These are phyloP conservation scores for Trachythela sp. DNA, from an alignment of 64 coral and sea anemone species.

Conservation along the genomic window DNA sequence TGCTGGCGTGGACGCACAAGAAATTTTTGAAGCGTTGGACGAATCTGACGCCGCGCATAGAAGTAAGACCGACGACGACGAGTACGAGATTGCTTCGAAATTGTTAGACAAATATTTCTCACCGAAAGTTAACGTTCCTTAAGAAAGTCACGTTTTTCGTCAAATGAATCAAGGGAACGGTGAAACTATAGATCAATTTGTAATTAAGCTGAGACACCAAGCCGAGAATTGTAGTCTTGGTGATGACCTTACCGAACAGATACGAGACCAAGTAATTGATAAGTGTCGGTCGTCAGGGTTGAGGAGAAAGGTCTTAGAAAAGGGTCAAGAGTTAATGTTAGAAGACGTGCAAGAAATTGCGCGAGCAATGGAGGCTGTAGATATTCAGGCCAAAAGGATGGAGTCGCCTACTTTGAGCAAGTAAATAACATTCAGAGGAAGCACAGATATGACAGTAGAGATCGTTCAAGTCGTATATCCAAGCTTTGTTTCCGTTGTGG, in stretches of 20 bases:
- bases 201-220: neutral
- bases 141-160: too few relatives aligned
- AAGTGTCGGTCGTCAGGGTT: slow-evolving; percentile 24
- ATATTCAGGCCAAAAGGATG: slow-evolving; percentile 1
- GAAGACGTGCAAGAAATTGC: neutral
- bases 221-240: slow-evolving; percentile 16
- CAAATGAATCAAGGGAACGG: too few relatives aligned
- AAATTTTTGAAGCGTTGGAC: too few relatives aligned
- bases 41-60: too few relatives aligned
- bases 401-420: neutral
- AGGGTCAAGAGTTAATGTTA: slow-evolving; percentile 6
- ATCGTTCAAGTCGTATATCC: neutral
- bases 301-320: slow-evolving; percentile 41
- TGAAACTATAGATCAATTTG: slow-evolving; percentile 1
- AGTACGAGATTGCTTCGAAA: too few relatives aligned
- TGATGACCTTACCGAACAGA: neutral
- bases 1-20: too few relatives aligned
- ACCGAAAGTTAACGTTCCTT: neutral
- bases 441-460: neutral
- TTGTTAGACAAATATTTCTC: too few relatives aligned
- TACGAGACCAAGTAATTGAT: slow-evolving; percentile 41
- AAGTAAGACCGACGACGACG: too few relatives aligned
- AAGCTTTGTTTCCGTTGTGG: slow-evolving; percentile 40
- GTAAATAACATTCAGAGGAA: neutral
- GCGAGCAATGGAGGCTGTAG: neutral